Conservation (phyloP, 2,888 invertebrate species). For the Drosophila paranaensis region DNA sequence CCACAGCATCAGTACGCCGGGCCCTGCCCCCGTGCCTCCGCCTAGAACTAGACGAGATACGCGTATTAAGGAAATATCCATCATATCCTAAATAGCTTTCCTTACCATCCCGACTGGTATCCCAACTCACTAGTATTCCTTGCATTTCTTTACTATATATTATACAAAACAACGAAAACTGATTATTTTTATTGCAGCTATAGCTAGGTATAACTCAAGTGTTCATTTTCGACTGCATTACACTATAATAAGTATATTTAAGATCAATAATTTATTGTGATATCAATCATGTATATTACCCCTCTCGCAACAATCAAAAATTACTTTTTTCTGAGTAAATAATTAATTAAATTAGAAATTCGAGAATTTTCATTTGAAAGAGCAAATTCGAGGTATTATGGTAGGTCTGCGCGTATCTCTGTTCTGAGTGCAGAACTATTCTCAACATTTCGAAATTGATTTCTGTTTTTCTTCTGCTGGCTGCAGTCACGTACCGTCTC, state of each 20-base stretch:
- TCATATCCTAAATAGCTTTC: conserved; percentile 27
- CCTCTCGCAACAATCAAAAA: conserved; percentile 1
- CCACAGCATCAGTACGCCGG: conserved; percentile 17
- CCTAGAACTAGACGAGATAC: conserved; percentile 81
- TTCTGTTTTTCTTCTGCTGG: background rate
- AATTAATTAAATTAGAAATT: background rate
- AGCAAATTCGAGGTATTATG: background rate
- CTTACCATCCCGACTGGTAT: conserved; percentile 5
- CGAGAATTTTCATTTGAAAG: background rate
- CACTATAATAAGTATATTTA: conserved; percentile 10
- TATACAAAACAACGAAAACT: conserved; percentile 9
- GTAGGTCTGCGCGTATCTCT: background rate
- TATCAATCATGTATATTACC: conserved; percentile 12
- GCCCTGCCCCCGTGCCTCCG: conserved; percentile 77
- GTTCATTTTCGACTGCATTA: conserved; percentile 37
- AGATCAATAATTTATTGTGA: conserved; percentile 21
- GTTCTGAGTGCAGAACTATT: background rate
- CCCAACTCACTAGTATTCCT: conserved; percentile 38
- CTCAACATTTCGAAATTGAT: background rate
- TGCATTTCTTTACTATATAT: conserved; percentile 42
- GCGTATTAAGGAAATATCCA: conserved; percentile 74
- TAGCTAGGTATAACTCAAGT: conserved; percentile 17
- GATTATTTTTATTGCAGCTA: conserved; percentile 14
- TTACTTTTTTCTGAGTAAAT: background rate
- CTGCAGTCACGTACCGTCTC: background rate